A percentile compares a stretch with the other conserved stretches of the same genome.
Conservation (phyloP, 2,797 vertebrate genomes). For the Halcyon smyrnensis region DNA sequence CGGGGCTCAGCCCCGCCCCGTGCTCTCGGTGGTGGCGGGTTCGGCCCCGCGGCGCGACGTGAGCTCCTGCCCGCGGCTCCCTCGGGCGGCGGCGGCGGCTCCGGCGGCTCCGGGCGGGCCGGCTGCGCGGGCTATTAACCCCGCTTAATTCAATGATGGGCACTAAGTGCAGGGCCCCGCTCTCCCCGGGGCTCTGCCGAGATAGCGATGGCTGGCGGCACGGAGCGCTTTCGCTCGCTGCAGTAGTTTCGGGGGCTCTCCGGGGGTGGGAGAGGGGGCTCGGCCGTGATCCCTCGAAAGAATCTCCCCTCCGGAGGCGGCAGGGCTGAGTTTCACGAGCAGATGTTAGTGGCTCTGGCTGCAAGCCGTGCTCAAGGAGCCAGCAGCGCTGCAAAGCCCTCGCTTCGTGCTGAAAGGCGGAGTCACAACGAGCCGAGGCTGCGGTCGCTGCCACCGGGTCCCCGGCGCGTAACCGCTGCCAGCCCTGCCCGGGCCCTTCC, state of each 20-base stretch:
- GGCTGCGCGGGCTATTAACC: not conserved
- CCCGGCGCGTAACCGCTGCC: not conserved
- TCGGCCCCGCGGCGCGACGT: not conserved
- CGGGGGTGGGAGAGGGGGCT: no score
- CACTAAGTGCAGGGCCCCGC: not conserved
- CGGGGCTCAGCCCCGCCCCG: not conserved
- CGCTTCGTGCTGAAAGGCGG: not conserved
- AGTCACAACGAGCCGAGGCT: rapidly evolving
- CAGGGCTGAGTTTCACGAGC: not conserved
- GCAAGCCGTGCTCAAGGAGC: not conserved
- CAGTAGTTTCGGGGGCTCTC: not conserved
- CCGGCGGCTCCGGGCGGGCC: no score
- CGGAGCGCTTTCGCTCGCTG: not conserved
- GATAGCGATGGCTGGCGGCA: not conserved
- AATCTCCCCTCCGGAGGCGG: not conserved
- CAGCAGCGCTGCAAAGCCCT: no score
- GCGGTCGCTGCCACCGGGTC: not conserved
- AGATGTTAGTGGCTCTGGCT: not conserved
- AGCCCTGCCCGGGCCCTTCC: not conserved
- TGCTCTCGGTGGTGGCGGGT: not conserved
- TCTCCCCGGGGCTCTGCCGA: not conserved
- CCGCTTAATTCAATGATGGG: not conserved
- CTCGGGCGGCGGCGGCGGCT: not conserved
- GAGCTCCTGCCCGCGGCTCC: not conserved
- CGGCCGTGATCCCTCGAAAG: no score